A percentile compares a stretch with the other conserved stretches of the same genome.
Evolutionary conservation across 23 tunicate genomes (phyloP).

Genomic region (Oikopleura dioica): DNA sequence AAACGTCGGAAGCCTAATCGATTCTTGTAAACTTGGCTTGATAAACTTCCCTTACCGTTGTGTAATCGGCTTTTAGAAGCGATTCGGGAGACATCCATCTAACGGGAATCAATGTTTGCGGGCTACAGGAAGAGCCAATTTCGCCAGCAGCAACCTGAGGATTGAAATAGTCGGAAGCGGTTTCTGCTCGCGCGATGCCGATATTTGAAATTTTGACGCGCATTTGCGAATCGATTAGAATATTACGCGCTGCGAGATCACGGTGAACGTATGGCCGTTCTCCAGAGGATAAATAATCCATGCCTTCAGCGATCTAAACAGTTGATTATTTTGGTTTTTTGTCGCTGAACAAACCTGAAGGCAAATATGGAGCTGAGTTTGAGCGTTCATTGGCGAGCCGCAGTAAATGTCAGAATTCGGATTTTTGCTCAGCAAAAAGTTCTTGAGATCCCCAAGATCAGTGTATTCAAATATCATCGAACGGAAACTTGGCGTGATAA

Average conservation of each 20-base stretch:
- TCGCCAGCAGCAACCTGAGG: neutral
- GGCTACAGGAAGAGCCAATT: too few relatives aligned
- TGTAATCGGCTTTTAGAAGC: neutral
- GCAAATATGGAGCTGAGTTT: neutral
- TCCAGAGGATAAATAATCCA: conserved; percentile 3
- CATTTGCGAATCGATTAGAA: neutral
- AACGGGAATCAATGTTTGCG: conserved; percentile 2
- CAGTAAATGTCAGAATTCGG: neutral
- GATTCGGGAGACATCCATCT: conserved; percentile 14
- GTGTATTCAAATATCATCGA: conserved; percentile 9
- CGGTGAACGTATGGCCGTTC: conserved; percentile 12
- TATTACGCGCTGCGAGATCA: conserved; percentile 9
- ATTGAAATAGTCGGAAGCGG: neutral
- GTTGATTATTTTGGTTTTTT: neutral
- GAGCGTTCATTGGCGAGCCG: too few relatives aligned
- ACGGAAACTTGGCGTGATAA: neutral
- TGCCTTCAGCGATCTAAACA: neutral
- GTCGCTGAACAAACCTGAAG: neutral
- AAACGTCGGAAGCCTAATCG: neutral
- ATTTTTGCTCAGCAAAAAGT: neutral
- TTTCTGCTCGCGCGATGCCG: conserved; percentile 4
- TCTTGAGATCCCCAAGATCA: conserved; percentile 8
- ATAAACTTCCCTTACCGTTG: neutral
- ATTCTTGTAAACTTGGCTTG: neutral
- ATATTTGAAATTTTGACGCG: conserved; percentile 3